Evolutionary conservation across 2,797 vertebrate genomes (phyloP), one percentile per base, ranked within the genome.

Genomic region (Fistularia tabacaria): DNA sequence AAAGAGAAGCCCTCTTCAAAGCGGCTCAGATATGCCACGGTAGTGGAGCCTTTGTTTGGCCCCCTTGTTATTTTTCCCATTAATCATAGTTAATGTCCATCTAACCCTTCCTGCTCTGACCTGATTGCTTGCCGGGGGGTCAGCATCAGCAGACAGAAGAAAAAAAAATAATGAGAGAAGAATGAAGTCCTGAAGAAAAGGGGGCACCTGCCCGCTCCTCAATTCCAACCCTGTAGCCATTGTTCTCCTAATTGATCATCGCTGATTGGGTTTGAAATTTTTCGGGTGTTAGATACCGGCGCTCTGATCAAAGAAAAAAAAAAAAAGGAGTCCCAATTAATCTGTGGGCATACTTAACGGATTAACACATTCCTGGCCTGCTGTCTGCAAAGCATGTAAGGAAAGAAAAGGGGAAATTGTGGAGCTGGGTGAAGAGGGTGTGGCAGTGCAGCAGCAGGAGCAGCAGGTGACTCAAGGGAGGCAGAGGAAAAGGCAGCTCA

Each of bases 241-340:
- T 86, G 78, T 89, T 89, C 85, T 71, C 58, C 82, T 92, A 92
- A 93, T 92, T 93, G 91, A 91, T 92, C 79, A 71, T 77, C 76
- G 80, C 76, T 91, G 91, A 92, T 92, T 88, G 84, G 83, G 51
- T 89, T 82, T 72, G 79, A 87, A 87, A 87, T 88, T 87, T 76
- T 25, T 25, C 69, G 76, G 80, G 81, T 73, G 83, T 68, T 86
- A 86, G 60, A 85, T 70, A 68, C 73, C 50, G 42, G 66, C 14
- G 15, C 15, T 46, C 52, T 62, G 75, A 82, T 82, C 72, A 81
- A 74, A 79, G 62, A 43, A 46, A 25, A 25, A 25, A 25, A 25
- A 25, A 25, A 25, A 61, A 47, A 66, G 50, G 9, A 6, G 49
- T 62, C 67, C 76, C 40, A 62, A 76, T 82, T 69, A 74, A 78